Evolutionary conservation across 2,113 vertebrate species (phyloP).

Genomic region (Spheniscus mendiculus): DNA sequence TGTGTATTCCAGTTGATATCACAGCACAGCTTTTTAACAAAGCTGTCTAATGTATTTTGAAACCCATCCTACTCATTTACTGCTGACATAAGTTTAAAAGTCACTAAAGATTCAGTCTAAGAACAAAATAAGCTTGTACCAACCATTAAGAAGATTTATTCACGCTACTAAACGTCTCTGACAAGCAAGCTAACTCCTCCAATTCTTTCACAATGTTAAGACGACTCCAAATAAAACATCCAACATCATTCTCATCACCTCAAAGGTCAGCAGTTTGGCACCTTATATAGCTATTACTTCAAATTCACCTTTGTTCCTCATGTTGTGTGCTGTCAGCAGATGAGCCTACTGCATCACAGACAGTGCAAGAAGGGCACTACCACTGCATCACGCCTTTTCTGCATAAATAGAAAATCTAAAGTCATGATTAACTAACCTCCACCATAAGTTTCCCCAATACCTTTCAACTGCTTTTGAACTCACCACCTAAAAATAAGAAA

Average conservation of each 20-base stretch:
- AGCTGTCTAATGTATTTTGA: not conserved
- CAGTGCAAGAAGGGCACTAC: not conserved
- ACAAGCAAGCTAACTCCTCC: not conserved
- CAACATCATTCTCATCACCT: not conserved
- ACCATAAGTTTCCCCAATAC: not conserved
- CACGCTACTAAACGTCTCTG: not conserved
- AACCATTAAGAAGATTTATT: not conserved
- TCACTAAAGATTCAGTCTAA: not conserved
- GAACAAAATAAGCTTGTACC: not conserved
- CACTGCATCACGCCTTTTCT: not conserved
- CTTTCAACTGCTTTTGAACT: not conserved
- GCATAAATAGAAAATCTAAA: rapidly evolving
- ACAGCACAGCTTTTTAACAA: not conserved
- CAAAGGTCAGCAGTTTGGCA: not conserved
- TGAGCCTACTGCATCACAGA: not conserved
- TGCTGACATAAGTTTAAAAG: not conserved
- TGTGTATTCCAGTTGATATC: not conserved
- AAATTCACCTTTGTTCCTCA: not conserved
- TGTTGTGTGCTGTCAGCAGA: rapidly evolving
- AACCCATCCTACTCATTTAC: not conserved
- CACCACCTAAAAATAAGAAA: not conserved
- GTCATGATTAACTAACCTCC: not conserved
- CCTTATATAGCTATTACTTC: not conserved
- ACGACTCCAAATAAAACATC: not conserved
- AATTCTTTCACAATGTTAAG: not conserved